A percentile compares a stretch with the other conserved stretches of the same genome.
phyloP scores from a whole-genome alignment of 1,140 invertebrate genomes.

The Teleopsis dalmanni region DNA sequence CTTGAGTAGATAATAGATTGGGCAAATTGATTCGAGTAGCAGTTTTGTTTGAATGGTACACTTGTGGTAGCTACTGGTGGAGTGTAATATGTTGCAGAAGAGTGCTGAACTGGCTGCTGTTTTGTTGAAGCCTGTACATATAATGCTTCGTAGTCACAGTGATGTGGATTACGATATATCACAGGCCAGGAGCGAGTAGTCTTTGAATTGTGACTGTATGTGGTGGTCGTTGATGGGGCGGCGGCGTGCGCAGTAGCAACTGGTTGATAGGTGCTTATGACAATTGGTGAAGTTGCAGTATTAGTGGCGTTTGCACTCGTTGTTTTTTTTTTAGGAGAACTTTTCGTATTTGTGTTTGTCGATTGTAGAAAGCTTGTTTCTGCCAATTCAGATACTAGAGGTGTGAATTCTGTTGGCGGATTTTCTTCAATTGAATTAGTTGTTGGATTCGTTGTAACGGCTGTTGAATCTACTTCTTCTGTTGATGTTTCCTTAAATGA shows the following conservation, averaged over 20 bases:
- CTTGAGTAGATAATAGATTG: constrained; percentile 41
- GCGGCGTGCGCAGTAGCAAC: constrained; percentile 1
- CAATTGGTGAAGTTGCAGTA: background rate
- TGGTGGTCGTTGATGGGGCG: constrained; percentile 16
- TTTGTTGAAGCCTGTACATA: constrained; percentile 30
- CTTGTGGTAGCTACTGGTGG: constrained; percentile 2
- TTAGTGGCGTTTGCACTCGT: no score
- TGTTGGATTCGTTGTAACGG: constrained; percentile 21
- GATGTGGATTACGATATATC: constrained; percentile 41
- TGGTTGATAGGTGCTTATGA: constrained; percentile 3
- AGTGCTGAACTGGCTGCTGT: background rate
- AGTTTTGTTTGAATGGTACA: constrained; percentile 34
- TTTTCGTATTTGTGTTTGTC: background rate
- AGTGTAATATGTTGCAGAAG: background rate
- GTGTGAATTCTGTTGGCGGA: constrained; percentile 19
- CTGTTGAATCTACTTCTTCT: constrained; percentile 12
- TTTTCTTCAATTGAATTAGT: constrained; percentile 22
- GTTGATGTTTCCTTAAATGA: constrained; percentile 11
- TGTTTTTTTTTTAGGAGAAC: background rate
- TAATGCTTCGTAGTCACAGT: constrained; percentile 42
- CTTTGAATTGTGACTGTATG: constrained; percentile 39
- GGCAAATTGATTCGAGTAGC: constrained; percentile 41
- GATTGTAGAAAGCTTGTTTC: background rate
- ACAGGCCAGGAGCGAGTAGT: constrained; percentile 43
- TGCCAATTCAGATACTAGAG: background rate